Conservation (phyloP, 2,888 invertebrate species). For the Caenorhabditis sp. region DNA sequence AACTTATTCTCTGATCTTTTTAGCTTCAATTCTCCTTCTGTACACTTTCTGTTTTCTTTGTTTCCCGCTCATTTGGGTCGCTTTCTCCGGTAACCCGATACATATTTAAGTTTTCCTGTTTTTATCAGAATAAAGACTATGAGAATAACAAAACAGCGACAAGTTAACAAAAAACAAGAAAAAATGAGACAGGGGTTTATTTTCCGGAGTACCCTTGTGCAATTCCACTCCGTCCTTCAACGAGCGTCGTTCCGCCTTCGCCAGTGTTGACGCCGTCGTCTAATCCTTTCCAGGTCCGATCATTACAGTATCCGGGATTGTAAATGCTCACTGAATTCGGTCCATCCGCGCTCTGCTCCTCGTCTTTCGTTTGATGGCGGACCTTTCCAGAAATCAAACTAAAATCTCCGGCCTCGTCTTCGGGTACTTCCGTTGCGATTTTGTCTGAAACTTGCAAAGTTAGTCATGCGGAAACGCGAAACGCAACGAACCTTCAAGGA, state of each 20-base stretch:
- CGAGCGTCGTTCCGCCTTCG: conserved; percentile 83
- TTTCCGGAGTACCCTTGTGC: conserved; percentile 67
- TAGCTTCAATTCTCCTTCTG: conserved; percentile 1
- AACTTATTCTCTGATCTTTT: conserved; percentile 26
- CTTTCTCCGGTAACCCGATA: conserved; percentile 15
- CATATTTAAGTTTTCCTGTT: conserved; percentile 9
- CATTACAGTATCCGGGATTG: conserved; percentile 78
- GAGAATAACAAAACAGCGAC: conserved; percentile 1
- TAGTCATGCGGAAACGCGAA: conserved; percentile 8
- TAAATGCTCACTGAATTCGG: conserved; percentile 56
- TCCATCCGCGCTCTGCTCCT: conserved; percentile 47
- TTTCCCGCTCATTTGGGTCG: neutral
- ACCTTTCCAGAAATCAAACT: conserved; percentile 75
- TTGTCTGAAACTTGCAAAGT: conserved; percentile 57
- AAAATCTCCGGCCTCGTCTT: conserved; percentile 68
- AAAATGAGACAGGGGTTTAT: conserved; percentile 4
- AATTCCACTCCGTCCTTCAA: conserved; percentile 79
- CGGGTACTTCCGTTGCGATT: conserved; percentile 54
- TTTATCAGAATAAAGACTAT: conserved; percentile 18
- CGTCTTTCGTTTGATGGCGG: conserved; percentile 56
- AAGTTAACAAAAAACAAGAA: conserved; percentile 13
- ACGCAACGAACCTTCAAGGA: conserved; percentile 66
- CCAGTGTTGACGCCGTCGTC: conserved; percentile 85
- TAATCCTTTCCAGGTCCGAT: conserved; percentile 89
- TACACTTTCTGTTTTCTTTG: conserved; percentile 28